phyloP scores from a whole-genome alignment of 2,797 vertebrate genomes.

The Urophycis tenuis region DNA sequence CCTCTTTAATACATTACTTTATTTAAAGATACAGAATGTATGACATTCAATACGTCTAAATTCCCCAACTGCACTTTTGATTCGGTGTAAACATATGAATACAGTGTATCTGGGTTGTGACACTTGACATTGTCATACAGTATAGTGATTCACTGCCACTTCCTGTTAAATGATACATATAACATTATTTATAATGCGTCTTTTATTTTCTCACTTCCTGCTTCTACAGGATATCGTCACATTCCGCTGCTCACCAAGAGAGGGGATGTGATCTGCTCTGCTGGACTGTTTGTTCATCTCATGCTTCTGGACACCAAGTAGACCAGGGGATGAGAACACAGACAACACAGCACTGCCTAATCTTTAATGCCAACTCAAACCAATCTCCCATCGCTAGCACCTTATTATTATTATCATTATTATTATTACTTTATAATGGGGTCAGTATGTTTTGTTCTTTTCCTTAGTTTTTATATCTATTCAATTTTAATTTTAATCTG shows the following conservation, averaged over 20 bases:
- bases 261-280: constrained; percentile 77
- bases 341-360: neutral
- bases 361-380: constrained; percentile 20
- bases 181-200: neutral
- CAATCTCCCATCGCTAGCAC: constrained; percentile 8
- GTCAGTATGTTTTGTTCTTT: neutral
- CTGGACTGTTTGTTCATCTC: constrained; percentile 84
- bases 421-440: neutral
- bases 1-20: neutral
- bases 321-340: neutral
- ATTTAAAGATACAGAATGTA: neutral
- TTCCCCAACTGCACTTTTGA: neutral
- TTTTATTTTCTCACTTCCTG: constrained; percentile 21
- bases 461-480: neutral
- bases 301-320: constrained; percentile 62
- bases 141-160: too few relatives aligned
- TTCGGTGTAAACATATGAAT: neutral
- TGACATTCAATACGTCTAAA: neutral
- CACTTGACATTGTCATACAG: neutral
- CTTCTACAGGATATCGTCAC: constrained; percentile 83
- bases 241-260: constrained; percentile 85
- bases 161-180: too few relatives aligned
- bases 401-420: too few relatives aligned
- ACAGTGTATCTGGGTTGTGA: neutral
- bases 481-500: neutral